Evolutionary conservation across 2,888 invertebrate species (phyloP).

Genomic region (Rugalucina vietnamica): DNA sequence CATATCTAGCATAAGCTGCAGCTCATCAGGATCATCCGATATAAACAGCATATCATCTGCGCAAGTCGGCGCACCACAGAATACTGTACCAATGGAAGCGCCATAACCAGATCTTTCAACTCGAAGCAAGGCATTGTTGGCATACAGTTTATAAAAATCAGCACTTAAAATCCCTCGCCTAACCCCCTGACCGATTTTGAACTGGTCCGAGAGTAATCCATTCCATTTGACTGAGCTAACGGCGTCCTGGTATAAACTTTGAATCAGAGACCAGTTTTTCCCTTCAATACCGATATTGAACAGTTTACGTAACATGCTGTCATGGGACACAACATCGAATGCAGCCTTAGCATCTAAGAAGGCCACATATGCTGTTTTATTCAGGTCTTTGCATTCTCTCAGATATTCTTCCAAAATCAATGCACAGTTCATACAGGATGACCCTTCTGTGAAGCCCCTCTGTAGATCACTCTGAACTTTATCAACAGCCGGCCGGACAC

Average conservation of each 20-base stretch:
- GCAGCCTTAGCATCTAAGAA: background rate
- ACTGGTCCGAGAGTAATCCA: background rate
- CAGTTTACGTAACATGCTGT: background rate
- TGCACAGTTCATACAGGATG: conserved; percentile 19
- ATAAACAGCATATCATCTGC: too few relatives aligned
- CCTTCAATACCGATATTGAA: background rate
- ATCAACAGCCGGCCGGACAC: background rate
- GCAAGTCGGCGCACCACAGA: background rate
- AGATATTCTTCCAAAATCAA: conserved; percentile 7
- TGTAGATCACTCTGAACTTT: background rate
- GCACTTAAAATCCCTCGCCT: background rate
- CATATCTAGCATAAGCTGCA: background rate
- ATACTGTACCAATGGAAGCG: background rate
- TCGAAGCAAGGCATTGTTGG: background rate
- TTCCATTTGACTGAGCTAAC: conserved; percentile 9
- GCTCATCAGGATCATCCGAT: background rate
- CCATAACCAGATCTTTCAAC: background rate
- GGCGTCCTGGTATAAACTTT: background rate
- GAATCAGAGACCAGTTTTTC: background rate
- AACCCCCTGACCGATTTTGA: background rate
- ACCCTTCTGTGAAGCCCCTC: conserved; percentile 11
- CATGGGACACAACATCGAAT: background rate
- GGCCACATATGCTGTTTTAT: background rate
- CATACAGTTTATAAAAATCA: background rate
- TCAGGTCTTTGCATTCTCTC: conserved; percentile 11